Base-by-base conservation (phyloP, 2,113 vertebrate species). In the Corapipo altera region DNA sequence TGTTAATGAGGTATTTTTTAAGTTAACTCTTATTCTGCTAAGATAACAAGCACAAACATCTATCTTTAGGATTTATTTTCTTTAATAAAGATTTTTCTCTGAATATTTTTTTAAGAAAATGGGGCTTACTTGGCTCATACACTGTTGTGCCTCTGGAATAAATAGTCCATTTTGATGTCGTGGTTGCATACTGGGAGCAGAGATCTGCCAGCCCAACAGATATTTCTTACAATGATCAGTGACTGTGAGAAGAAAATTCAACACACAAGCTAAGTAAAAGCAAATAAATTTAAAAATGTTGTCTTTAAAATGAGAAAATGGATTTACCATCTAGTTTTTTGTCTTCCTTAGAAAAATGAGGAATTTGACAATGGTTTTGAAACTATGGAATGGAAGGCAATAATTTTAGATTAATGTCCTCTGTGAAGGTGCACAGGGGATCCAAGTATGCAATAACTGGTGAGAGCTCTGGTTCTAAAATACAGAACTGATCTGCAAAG, bases 81-180 rank as follows among this genome's bases (percentile, higher is more conserved):
- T 30, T 4, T 51, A 12, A 33, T 39, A 46, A 59, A 6, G 5
- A 35, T 65, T 70, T 85, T 9, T n/a, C 11, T 74, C 26, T 39
- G 43, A 69, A 37, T 57, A 49, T 30, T 37, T 74, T 77, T 82
- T 48, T 1, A 78, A 55, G 64, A n/a, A 76, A 69, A 73, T 24
- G 3, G 4, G 2, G 1, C 3, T 65, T 70, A 18, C 4, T 64
- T 80, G 22, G 3, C 11, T 87, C 19, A 37, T 35, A n/a, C 2
- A 6, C 2, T 49, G 6, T 46, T 61, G 20, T 22, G 7, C 11
- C 37, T 76, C 14, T 73, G 23, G 14, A 88, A 64, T 41, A 80
- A 80, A 33, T 13, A 27, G 9, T 54, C 13, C 5, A 15, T 71
- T 71, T n/a, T 49, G 24, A 69, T 43, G 5, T 66, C 10, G 5